phyloP scores from a whole-genome alignment of 2,113 vertebrate genomes.

The Ammospiza caudacuta region DNA sequence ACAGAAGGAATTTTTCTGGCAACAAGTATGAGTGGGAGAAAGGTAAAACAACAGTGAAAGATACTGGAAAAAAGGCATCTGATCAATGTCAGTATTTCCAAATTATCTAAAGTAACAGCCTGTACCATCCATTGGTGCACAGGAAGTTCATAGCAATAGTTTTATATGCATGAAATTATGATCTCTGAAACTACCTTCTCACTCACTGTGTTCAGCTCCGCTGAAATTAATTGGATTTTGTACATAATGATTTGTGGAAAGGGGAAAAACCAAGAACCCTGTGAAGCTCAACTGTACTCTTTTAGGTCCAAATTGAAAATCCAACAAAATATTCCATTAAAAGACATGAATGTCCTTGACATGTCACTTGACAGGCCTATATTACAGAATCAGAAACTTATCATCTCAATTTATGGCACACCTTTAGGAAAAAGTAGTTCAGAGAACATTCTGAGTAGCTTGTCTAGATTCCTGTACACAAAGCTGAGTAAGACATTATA shows the following conservation, averaged over 20 bases:
- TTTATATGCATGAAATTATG: not conserved
- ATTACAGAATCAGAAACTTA: not conserved
- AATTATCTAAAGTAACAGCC: not conserved
- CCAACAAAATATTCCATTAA: not conserved
- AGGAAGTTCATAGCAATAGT: not conserved
- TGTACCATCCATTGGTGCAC: not conserved
- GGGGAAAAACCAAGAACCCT: rapidly evolving
- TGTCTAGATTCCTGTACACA: not conserved
- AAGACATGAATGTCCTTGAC: not conserved
- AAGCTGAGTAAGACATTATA: not conserved
- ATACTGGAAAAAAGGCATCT: not conserved
- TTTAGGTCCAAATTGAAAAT: not conserved
- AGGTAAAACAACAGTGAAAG: not conserved
- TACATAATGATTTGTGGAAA: not conserved
- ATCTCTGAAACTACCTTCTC: not conserved
- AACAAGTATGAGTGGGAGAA: not conserved
- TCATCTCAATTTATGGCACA: not conserved
- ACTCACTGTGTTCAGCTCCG: not conserved
- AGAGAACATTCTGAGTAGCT: not conserved
- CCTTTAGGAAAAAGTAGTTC: not conserved
- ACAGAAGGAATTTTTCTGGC: not conserved
- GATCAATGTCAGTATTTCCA: not conserved
- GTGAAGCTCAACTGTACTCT: not conserved
- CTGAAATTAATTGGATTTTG: not conserved
- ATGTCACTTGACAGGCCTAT: too few relatives aligned